Percentiles rank a stretch among this genome's conserved stretches.
Conservation (phyloP, 2,888 invertebrate species). For the Arge pagana region DNA sequence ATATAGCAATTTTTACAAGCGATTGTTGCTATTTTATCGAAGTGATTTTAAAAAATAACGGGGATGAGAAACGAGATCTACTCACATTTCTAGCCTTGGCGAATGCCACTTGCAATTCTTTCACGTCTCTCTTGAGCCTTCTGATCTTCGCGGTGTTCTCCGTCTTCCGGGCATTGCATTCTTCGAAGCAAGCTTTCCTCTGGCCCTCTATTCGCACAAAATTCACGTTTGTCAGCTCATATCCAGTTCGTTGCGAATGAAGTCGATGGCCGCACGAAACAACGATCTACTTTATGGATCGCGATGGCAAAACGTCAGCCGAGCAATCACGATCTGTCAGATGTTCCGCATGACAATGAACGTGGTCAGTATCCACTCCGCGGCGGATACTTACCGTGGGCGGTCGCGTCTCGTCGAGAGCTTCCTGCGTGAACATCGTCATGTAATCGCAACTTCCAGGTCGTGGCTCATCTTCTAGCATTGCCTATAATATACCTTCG, state of each 20-base stretch:
- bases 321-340: conserved; percentile 17
- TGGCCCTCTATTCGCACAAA: conserved; percentile 90
- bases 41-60: too few relatives aligned
- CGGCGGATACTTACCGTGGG: neutral
- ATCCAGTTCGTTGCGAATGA: too few relatives aligned
- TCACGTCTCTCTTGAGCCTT: conserved; percentile 75
- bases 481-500: too few relatives aligned
- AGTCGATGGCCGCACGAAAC: too few relatives aligned
- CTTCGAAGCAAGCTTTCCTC: conserved; percentile 81
- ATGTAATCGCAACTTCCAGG: conserved; percentile 1
- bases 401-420: neutral
- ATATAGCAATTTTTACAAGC: too few relatives aligned
- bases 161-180: conserved; percentile 76
- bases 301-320: conserved; percentile 7
- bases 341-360: neutral
- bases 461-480: too few relatives aligned
- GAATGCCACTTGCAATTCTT: conserved; percentile 66
- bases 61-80: neutral
- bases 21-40: too few relatives aligned
- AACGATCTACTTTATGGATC: too few relatives aligned
- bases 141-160: conserved; percentile 73
- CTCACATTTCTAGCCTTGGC: conserved; percentile 61
- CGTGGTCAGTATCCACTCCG: too few relatives aligned
- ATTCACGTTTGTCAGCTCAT: too few relatives aligned
- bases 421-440: neutral